Percentiles rank a stretch among this genome's conserved stretches.
Evolutionary conservation across 2,797 vertebrate genomes (phyloP).

Genomic region (Mallotus villosus): DNA sequence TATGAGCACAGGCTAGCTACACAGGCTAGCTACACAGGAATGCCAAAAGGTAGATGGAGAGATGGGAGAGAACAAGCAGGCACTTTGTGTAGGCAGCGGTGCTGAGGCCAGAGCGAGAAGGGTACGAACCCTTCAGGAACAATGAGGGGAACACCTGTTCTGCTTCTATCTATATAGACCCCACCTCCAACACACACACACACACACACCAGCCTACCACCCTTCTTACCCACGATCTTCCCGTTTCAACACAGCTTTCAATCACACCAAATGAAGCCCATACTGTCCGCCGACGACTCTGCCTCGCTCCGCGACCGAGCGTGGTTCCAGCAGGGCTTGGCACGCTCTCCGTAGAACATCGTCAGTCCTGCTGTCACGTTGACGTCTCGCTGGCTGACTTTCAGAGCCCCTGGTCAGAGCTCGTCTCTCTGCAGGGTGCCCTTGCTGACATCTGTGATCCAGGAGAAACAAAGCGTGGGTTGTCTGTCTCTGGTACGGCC

Average conservation of each 20-base stretch:
- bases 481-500: constrained; percentile 13
- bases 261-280: background rate
- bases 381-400: background rate
- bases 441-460: background rate
- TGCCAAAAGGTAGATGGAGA: constrained; percentile 67
- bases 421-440: constrained; percentile 10
- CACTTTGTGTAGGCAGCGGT: constrained; percentile 66
- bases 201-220: constrained; percentile 9
- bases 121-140: constrained; percentile 43
- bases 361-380: background rate
- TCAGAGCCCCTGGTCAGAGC: background rate
- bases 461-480: constrained; percentile 26
- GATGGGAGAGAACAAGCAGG: constrained; percentile 70
- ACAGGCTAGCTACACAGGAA: constrained; percentile 68
- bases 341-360: background rate
- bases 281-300: background rate
- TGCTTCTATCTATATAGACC: background rate
- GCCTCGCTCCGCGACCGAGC: too few species aligned
- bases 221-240: background rate
- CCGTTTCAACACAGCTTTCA: background rate
- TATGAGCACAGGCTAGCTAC: constrained; percentile 40
- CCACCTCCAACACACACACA: background rate
- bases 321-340: background rate
- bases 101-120: constrained; percentile 19
- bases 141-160: constrained; percentile 65